Evolutionary conservation across 1,140 invertebrate species (phyloP).

Genomic region (Papilio polytes): DNA sequence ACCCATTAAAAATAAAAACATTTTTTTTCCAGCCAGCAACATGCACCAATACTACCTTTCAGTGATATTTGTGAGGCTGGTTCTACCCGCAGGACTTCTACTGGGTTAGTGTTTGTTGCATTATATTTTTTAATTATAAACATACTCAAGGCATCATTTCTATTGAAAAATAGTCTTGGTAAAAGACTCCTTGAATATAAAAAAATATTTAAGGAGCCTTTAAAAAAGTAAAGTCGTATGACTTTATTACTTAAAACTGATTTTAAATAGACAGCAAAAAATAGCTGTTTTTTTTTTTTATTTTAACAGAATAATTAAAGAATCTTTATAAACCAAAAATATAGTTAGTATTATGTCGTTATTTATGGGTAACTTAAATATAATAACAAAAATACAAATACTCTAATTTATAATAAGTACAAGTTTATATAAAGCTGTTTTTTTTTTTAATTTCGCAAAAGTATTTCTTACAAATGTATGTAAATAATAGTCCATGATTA

Average conservation of each 20-base stretch:
- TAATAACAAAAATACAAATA: neutral
- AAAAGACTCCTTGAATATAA: too few species aligned
- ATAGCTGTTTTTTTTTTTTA: too few species aligned
- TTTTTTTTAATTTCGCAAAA: constrained; percentile 2
- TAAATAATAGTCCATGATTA: constrained; percentile 3
- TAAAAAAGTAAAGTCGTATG: too few species aligned
- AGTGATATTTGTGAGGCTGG: constrained; percentile 63
- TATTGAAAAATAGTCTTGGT: neutral
- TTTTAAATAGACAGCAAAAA: too few species aligned
- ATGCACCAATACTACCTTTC: constrained; percentile 70
- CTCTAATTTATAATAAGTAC: neutral
- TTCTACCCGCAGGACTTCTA: constrained; percentile 66
- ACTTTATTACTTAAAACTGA: too few species aligned
- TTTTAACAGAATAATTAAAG: too few species aligned
- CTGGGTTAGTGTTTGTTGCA: constrained; percentile 61
- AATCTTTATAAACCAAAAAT: too few species aligned
- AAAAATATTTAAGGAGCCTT: too few species aligned
- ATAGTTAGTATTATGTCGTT: neutral
- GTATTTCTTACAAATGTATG: neutral
- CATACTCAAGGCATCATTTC: neutral
- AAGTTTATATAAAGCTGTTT: neutral
- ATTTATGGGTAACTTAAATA: neutral
- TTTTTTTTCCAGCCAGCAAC: constrained; percentile 53
- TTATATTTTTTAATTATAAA: constrained; percentile 11
- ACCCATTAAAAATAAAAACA: too few species aligned